Conservation (phyloP, 2,888 invertebrate genomes). For the Archips crataeganus region DNA sequence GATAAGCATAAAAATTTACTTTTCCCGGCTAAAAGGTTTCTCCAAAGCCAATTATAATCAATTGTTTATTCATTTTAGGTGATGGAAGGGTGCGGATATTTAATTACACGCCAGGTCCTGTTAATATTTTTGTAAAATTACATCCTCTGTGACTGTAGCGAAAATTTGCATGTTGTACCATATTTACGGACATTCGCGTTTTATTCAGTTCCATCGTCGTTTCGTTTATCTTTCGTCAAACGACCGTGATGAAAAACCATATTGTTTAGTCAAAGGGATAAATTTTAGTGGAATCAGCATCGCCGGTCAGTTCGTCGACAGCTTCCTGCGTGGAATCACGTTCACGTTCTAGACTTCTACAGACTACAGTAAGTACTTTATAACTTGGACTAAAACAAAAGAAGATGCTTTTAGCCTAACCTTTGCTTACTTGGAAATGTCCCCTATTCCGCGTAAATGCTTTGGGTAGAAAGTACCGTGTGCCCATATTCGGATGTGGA, state of each 20-base stretch:
- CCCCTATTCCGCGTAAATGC: background rate
- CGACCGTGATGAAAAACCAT: conserved; percentile 62
- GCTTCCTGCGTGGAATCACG: conserved; percentile 44
- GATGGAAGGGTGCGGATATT: conserved; percentile 8
- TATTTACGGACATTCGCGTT: conserved; percentile 52
- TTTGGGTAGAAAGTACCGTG: background rate
- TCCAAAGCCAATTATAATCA: conserved; percentile 4
- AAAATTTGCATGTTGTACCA: conserved; percentile 69
- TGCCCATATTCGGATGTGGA: background rate
- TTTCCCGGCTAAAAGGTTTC: background rate
- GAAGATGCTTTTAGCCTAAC: background rate
- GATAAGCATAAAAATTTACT: background rate
- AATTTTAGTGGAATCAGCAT: conserved; percentile 43
- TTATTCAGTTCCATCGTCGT: conserved; percentile 62
- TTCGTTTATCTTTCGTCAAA: conserved; percentile 64
- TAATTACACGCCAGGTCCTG: conserved; percentile 1
- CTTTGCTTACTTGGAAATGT: background rate
- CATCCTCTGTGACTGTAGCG: conserved; percentile 53
- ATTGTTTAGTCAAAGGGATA: conserved; percentile 65
- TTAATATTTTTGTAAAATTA: conserved; percentile 24
- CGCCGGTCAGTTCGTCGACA: conserved; percentile 51
- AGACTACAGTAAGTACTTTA: background rate
- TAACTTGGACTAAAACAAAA: background rate
- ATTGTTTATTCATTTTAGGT: conserved; percentile 1
- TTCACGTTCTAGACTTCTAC: conserved; percentile 14